phyloP scores from a whole-genome alignment of 2,797 vertebrate species.

The Simalia tracyae region DNA sequence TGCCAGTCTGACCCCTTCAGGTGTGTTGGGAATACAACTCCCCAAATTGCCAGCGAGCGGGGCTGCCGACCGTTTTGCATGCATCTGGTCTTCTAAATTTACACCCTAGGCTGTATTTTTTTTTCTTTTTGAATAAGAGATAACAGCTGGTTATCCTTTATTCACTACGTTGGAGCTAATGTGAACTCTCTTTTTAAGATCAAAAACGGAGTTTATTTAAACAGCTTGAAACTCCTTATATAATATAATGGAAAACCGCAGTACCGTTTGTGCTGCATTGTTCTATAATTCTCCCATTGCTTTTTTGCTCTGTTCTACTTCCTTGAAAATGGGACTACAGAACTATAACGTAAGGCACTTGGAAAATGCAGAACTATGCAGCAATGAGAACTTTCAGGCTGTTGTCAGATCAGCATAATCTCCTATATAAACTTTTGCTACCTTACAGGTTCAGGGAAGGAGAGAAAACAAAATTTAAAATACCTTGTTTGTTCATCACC shows the following conservation, averaged over 20 bases:
- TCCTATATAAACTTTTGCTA: constrained; percentile 28
- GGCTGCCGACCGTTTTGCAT: background rate
- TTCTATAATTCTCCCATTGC: constrained; percentile 13
- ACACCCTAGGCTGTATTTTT: background rate
- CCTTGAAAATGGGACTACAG: constrained; percentile 15
- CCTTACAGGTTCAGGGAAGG: constrained; percentile 23
- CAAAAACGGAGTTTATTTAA: background rate
- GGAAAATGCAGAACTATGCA: background rate
- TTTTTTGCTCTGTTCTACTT: constrained; percentile 41
- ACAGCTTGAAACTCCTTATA: constrained; percentile 17
- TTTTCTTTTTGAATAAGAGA: background rate
- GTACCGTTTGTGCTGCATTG: constrained; percentile 28
- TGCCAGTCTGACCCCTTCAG: background rate
- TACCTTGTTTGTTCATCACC: background rate
- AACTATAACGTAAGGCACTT: background rate
- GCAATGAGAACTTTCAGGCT: constrained; percentile 18
- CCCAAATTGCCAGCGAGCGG: background rate
- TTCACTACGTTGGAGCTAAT: constrained; percentile 5
- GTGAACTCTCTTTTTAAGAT: background rate
- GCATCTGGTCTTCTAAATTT: background rate
- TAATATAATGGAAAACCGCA: constrained; percentile 13
- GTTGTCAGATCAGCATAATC: background rate
- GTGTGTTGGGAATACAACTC: background rate
- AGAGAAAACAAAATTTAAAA: constrained; percentile 8
- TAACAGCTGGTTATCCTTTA: background rate